Base-by-base conservation (phyloP, 2,113 vertebrate genomes). In the Noturus placidus region DNA sequence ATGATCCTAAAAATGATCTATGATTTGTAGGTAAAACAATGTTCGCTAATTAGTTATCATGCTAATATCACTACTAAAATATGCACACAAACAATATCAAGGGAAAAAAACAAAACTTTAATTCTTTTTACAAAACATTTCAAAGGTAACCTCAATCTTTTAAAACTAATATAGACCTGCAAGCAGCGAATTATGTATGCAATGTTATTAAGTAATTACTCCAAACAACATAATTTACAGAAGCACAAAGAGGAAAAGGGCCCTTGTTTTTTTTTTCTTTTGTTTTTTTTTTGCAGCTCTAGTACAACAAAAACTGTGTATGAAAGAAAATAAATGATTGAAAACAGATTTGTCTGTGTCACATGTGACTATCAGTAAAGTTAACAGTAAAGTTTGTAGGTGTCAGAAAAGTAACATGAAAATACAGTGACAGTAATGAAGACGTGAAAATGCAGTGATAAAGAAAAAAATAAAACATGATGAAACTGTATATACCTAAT, bases 41-140 rank as follows among this genome's bases (percentile, higher is more conserved):
- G 10, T 76, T 50, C 14, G 13, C 15, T 46, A 46, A 17, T 46
- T 76, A 25, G 72, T 46, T 42, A 20, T 70, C 13, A 70, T 72
- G 33, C 19, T 38, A 22, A 35, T 3, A 38, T 72, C 33, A 10
- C 30, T 8, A 72, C 33, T 54, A 54, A 78, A 52, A 30, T 20
- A 54, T 27, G 52, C 76, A 77, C 46, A 9, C 50, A 42, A 76
- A 82, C 52, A 27, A 79, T 86, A 84, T 93, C 90, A 91, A 93
- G 92, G 93, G 91, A 92, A 90, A 91, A 91, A 92, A 91, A 86
- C 90, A 91, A 91, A 90, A 91, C 89, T 95, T 93, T 92, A 92
- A 93, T 93, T 90, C 88, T 93, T 90, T 93, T 94, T 95, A 95
- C 93, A 95, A 96, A 96, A 95, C 92, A 93, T 93, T 92, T 94